Conservation (phyloP, 1,140 invertebrate genomes). For the Zaprionus davidi region DNA sequence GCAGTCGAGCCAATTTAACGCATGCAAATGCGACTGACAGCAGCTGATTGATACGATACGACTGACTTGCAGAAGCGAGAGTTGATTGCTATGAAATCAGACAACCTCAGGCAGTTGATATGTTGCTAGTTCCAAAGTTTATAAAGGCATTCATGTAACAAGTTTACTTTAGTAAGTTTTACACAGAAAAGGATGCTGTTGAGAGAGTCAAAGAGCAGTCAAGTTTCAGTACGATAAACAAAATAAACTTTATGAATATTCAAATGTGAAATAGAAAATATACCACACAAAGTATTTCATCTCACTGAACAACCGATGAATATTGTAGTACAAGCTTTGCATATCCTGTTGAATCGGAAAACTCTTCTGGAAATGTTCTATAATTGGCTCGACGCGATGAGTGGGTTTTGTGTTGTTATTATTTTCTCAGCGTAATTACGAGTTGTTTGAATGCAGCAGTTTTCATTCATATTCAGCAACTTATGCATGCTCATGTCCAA, state of each 20-base stretch:
- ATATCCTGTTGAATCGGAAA: background rate
- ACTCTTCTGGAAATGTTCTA: background rate
- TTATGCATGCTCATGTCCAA: slow-evolving; percentile 70
- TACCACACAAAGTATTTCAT: no score
- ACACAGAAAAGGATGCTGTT: no score
- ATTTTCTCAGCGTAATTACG: slow-evolving; percentile 1
- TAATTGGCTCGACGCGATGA: background rate
- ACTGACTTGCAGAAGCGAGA: background rate
- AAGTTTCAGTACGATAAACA: no score
- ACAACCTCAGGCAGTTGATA: background rate
- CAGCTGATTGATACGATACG: slow-evolving; percentile 30
- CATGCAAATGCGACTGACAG: slow-evolving; percentile 20
- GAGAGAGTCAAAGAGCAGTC: no score
- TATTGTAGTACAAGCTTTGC: background rate
- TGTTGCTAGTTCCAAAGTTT: background rate
- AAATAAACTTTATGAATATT: no score
- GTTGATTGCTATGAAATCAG: background rate
- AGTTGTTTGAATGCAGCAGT: slow-evolving; percentile 16
- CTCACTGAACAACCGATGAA: no score
- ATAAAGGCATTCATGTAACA: background rate
- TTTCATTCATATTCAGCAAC: slow-evolving; percentile 60
- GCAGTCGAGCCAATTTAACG: slow-evolving; percentile 37
- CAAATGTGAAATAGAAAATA: no score
- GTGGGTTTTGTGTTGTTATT: background rate
- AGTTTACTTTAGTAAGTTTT: background rate